A percentile compares a stretch with the other conserved stretches of the same genome.
These are phyloP conservation scores for Ceryle rudis DNA, from an alignment of 2,797 vertebrate species.

Conservation along the genomic window DNA sequence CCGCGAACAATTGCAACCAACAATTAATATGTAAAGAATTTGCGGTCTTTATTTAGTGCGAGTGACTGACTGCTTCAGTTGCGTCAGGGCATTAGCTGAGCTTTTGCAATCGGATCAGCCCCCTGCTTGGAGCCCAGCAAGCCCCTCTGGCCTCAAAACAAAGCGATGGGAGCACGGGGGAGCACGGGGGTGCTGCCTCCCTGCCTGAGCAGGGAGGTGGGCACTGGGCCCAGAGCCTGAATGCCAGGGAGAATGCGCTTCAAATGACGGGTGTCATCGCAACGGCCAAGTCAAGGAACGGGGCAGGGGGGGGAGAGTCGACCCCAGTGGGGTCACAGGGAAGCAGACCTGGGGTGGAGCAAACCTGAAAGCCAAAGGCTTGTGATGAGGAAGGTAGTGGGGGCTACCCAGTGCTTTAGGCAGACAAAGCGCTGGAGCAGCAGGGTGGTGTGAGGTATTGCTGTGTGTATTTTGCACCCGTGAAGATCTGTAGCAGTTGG, in stretches of 20 bases:
- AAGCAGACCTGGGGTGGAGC: not conserved
- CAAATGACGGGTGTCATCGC: not conserved
- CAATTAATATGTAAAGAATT: conserved; percentile 65
- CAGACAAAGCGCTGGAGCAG: not conserved
- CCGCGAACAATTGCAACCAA: conserved; percentile 29
- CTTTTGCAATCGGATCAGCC: not conserved
- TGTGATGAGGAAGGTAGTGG: not conserved
- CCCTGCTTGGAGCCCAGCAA: conserved; percentile 19
- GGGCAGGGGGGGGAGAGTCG: accelerated
- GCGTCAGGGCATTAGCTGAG: conserved; percentile 10
- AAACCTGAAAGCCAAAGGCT: not conserved
- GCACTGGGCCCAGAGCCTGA: not conserved
- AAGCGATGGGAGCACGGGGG: not conserved
- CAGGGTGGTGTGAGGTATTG: not conserved
- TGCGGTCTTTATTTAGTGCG: not conserved
- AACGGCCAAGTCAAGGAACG: not conserved
- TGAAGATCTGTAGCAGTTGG: not conserved
- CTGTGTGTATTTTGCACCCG: accelerated
- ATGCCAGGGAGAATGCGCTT: not conserved
- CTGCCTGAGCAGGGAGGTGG: not conserved
- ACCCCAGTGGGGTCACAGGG: not conserved
- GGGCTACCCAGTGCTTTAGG: accelerated
- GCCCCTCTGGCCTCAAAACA: not conserved
- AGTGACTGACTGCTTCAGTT: conserved; percentile 12
- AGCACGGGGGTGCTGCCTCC: not conserved